Evolutionary conservation across 2,888 invertebrate species (phyloP), one percentile per base, ranked within the genome.

Genomic region (Parnassius orleans): DNA sequence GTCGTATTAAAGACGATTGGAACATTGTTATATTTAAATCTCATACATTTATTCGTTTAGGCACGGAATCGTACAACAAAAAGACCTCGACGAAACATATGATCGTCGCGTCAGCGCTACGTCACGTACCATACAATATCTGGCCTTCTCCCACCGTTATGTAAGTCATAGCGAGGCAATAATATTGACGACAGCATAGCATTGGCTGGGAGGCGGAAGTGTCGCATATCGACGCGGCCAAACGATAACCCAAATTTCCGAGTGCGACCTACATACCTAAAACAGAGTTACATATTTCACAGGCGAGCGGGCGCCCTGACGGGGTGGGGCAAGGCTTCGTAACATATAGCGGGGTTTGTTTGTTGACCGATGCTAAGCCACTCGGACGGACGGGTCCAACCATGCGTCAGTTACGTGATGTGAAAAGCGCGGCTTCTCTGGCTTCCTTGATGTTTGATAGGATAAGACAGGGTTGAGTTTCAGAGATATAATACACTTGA

Each of bases 201-300:
- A 81, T 80, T 85, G 81, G 76, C 81, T 75, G 80, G 78, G 80
- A 79, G 74, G 76, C 81, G 86, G 87, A 87, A 87, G 84, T 80
- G 84, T 86, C 84, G 82, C 84, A 84, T 87, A 89, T 89, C 87
- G 87, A 87, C 83, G 83, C 84, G 87, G 77, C 81, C 81, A 73
- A 81, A 84, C 84, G 87, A 87, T 90, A 90, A 90, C 90, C 90
- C 86, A 89, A 89, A 90, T 90, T 81, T 86, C 83, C 81, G 84
- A 80, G 78, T 77, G 78, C 87, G 89, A 88, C 90, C 90, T 87
- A 90, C 85, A 89, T 89, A 87, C 83, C 84, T 86, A 84, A 83
- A 81, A 86, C 75, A 73, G 75, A 72, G 78, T 83, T 33, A 33
- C 33, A 78, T 77, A 80, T 84, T 81, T 81, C 78, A 85, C 78